Percentiles rank a stretch among this genome's conserved stretches.
Conservation (phyloP, 1,140 invertebrate genomes). For the Hermatobates lingyangjiaoensis region DNA sequence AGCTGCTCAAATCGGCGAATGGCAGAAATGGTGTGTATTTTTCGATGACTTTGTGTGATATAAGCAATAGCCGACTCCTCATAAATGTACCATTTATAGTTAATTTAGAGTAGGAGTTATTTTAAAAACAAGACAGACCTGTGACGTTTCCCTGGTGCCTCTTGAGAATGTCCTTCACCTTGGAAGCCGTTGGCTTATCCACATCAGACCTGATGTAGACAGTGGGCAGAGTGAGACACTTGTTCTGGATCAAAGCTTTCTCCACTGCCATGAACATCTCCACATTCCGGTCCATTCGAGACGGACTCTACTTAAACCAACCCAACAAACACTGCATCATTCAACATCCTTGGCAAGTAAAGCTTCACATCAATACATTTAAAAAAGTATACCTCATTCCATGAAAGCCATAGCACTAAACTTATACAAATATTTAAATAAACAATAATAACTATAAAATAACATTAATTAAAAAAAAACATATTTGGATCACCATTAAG, state of each 20-base stretch:
- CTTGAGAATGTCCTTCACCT: slow-evolving; percentile 76
- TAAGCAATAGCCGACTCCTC: too few species aligned
- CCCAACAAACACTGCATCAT: not conserved
- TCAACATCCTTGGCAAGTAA: not conserved
- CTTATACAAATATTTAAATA: not conserved
- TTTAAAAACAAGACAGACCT: too few species aligned
- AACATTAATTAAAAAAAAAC: too few species aligned
- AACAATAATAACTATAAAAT: not conserved
- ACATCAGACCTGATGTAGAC: slow-evolving; percentile 70
- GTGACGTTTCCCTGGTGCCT: slow-evolving; percentile 61
- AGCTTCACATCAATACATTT: not conserved
- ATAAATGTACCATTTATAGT: too few species aligned
- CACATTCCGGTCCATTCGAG: slow-evolving; percentile 75
- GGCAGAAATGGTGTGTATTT: too few species aligned
- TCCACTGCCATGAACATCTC: slow-evolving; percentile 89
- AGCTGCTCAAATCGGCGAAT: too few species aligned
- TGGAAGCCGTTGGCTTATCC: slow-evolving; percentile 57
- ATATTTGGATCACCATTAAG: too few species aligned
- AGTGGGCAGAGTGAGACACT: slow-evolving; percentile 55
- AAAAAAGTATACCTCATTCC: not conserved
- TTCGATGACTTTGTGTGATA: too few species aligned
- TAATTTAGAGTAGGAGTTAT: too few species aligned
- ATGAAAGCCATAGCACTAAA: not conserved
- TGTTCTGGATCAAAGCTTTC: slow-evolving; percentile 59
- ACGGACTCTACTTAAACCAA: slow-evolving; percentile 49